Base-by-base conservation (phyloP, 2,888 invertebrate species). In the Spialia ferax region DNA sequence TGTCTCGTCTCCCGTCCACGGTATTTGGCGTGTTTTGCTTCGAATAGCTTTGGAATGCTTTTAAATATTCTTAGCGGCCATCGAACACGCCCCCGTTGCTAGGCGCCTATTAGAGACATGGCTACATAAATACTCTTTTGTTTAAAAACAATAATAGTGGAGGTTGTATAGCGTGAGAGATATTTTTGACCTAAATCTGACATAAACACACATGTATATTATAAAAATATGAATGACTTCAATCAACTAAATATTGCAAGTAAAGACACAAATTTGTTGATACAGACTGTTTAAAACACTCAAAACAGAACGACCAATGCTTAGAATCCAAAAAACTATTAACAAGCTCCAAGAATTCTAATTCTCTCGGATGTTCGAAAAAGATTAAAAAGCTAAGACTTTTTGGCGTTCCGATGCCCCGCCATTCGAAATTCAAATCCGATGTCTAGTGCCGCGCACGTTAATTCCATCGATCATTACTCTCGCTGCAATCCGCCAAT, bases 401-500 rank as follows among this genome's bases (percentile, higher is more conserved):
- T 66, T 66, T 66, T 54, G 42, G 60, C 60, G 61, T 22, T 63
- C 52, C 65, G 38, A 32, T 50, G 66, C 66, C 57, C 45, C 42
- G 52, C 35, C 63, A 69, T 79, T 81, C 81, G 81, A 83, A 82
- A 84, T 85, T 85, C 80, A 84, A 85, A 86, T 83, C 79, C 78
- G 84, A 83, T 86, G 87, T 88, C 84, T 86, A 86, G 87, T 82
- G 80, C 78, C 72, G 80, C 79, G 84, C 86, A 87, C 89, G 87
- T 89, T 93, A 91, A 92, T 92, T 89, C 91, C 89, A 93, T 93
- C 92, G 93, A 93, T 93, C 93, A 92, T 93, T 92, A 91, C 92
- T 88, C 85, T 81, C 84, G 86, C 84, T 92, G 93, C 92, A 92
- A 91, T 91, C 92, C 92, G 88, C 91, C 93, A 92, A 91, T 92